Conservation (phyloP, 1,140 invertebrate genomes). For the Teleogryllus occipitalis region DNA sequence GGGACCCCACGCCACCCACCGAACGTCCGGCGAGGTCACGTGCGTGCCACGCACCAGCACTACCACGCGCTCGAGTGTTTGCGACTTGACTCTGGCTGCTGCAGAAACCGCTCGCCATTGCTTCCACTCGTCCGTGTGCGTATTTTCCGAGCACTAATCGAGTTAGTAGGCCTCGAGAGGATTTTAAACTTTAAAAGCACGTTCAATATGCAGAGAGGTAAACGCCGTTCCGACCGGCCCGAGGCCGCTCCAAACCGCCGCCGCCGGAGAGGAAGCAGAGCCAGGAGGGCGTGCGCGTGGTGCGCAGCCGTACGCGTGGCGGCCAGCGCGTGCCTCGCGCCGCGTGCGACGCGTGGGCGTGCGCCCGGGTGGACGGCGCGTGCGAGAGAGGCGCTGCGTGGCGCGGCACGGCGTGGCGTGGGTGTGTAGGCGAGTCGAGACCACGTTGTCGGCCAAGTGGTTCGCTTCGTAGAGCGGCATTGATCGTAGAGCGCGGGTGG, state of each 20-base stretch:
- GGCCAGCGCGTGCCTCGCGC: not conserved
- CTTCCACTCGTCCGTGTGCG: not conserved
- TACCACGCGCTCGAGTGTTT: no score
- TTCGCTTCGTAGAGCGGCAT: not conserved
- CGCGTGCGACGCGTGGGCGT: no score
- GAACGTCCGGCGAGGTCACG: not conserved
- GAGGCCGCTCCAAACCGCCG: no score
- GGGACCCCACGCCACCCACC: no score
- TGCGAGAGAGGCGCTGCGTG: not conserved
- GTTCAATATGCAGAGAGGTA: not conserved
- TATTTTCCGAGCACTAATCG: not conserved
- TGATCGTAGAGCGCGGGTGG: not conserved
- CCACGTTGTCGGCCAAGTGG: slow-evolving; percentile 2
- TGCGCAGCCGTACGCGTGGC: not conserved
- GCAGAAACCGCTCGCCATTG: not conserved
- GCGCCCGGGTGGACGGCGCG: not conserved
- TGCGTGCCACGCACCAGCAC: not conserved
- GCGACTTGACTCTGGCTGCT: not conserved
- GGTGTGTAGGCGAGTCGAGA: not conserved
- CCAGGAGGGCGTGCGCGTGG: no score
- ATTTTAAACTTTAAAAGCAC: not conserved
- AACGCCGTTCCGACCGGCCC: not conserved
- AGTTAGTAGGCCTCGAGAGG: not conserved
- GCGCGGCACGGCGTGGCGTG: no score
- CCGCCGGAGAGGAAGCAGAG: no score